Conservation (phyloP, 2,797 vertebrate genomes). For the Antennarius maculatus region DNA sequence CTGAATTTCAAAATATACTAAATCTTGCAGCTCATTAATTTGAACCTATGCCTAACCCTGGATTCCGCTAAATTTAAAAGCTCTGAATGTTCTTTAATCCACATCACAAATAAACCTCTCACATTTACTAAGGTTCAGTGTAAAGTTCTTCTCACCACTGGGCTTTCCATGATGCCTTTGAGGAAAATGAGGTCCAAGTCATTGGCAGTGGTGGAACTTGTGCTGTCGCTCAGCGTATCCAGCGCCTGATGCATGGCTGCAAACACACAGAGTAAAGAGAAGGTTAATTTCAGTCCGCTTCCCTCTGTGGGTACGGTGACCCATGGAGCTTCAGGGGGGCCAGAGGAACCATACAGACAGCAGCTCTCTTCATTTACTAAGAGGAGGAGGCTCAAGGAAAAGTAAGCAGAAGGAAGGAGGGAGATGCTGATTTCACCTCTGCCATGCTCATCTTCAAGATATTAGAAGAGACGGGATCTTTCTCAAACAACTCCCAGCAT, state of each 20-base stretch:
- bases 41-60: not conserved
- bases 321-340: slow-evolving; percentile 16
- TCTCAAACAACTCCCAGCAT: slow-evolving; percentile 51
- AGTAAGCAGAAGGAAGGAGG: slow-evolving; percentile 17
- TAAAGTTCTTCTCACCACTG: slow-evolving; percentile 85
- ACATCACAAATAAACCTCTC: not conserved
- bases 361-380: slow-evolving; percentile 18
- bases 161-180: slow-evolving; percentile 97
- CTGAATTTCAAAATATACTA: not conserved
- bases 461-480: slow-evolving; percentile 49
- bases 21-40: not conserved
- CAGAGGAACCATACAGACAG: slow-evolving; percentile 18
- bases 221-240: slow-evolving; percentile 92
- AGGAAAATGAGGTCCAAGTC: slow-evolving; percentile 97
- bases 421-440: slow-evolving; percentile 61
- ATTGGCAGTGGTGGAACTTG: slow-evolving; percentile 88
- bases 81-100: not conserved
- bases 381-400: slow-evolving; percentile 21
- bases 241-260: slow-evolving; percentile 94
- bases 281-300: slow-evolving; percentile 31
- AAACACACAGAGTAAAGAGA: slow-evolving; percentile 19
- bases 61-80: not conserved
- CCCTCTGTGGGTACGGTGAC: slow-evolving; percentile 15
- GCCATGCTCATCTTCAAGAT: slow-evolving; percentile 48
- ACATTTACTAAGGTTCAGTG: slow-evolving; percentile 5